Conservation (phyloP, 2,113 vertebrate species). For the Balaenoptera acutorostrata region DNA sequence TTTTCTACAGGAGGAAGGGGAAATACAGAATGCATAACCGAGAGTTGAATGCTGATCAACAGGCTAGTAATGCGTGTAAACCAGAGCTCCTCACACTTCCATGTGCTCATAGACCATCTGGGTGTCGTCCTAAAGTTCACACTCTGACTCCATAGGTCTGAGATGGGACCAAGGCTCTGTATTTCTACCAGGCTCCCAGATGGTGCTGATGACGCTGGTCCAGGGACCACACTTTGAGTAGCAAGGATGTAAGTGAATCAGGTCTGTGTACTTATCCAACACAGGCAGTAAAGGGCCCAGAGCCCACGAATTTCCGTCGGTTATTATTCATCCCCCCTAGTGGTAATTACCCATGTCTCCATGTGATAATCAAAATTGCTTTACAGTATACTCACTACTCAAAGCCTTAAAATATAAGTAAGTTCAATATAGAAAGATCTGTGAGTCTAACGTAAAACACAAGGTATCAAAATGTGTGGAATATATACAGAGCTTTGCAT, state of each 20-base stretch:
- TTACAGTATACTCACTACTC: not conserved
- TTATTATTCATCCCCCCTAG: not conserved
- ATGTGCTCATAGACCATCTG: not conserved
- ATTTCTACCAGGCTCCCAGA: not conserved
- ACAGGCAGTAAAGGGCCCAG: not conserved
- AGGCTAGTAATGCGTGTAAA: not conserved
- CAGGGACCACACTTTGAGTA: not conserved
- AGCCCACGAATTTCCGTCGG: not conserved
- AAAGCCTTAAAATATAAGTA: not conserved
- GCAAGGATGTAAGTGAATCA: not conserved
- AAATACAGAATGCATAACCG: not conserved
- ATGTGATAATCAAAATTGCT: not conserved
- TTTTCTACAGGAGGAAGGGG: not conserved
- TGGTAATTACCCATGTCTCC: not conserved
- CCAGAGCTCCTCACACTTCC: not conserved
- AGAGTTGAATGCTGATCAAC: not conserved
- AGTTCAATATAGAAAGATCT: not conserved
- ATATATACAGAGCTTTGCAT: not conserved
- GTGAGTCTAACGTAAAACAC: not conserved
- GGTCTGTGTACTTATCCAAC: not conserved
- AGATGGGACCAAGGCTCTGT: not conserved
- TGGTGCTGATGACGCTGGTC: not conserved
- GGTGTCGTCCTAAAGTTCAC: not conserved
- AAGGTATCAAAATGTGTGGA: not conserved
- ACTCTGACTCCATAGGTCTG: not conserved